phyloP scores from a whole-genome alignment of 1,140 invertebrate genomes.

The Procambarus virginalis region DNA sequence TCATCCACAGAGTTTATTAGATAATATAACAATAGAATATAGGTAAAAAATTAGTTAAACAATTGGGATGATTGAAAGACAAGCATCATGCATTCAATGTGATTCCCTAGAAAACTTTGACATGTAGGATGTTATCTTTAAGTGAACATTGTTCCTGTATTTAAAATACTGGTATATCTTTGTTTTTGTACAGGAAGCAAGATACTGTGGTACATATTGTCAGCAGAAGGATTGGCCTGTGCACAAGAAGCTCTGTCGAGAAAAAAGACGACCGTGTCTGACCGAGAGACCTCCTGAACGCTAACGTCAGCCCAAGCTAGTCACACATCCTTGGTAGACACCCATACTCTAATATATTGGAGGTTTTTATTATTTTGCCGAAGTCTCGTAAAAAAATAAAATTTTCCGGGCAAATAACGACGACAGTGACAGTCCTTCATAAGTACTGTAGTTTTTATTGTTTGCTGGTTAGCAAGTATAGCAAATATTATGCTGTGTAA shows the following conservation, averaged over 20 bases:
- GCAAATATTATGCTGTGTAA: not conserved
- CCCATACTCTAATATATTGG: constrained; percentile 29
- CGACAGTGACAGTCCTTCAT: not conserved
- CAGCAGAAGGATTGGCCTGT: constrained; percentile 77
- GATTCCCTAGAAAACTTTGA: too few species aligned
- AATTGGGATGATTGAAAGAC: too few species aligned
- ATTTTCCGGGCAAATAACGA: not conserved
- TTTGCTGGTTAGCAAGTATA: not conserved
- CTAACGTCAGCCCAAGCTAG: constrained; percentile 68
- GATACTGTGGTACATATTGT: constrained; percentile 77
- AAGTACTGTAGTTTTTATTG: not conserved
- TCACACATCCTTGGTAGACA: constrained; percentile 41
- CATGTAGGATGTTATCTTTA: too few species aligned
- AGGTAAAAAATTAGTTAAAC: too few species aligned
- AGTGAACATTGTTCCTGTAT: too few species aligned
- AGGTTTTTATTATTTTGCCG: not conserved
- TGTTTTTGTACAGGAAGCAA: constrained; percentile 71
- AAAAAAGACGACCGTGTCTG: constrained; percentile 72
- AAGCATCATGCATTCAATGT: too few species aligned
- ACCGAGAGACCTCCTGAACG: constrained; percentile 73
- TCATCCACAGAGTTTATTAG: too few species aligned
- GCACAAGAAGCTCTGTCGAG: constrained; percentile 76
- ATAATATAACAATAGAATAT: too few species aligned
- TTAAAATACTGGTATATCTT: too few species aligned
- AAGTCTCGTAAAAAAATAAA: not conserved